A percentile compares a stretch with the other conserved stretches of the same genome.
Evolutionary conservation across 2,797 vertebrate species (phyloP).

Genomic region (Jordanella pulchra): DNA sequence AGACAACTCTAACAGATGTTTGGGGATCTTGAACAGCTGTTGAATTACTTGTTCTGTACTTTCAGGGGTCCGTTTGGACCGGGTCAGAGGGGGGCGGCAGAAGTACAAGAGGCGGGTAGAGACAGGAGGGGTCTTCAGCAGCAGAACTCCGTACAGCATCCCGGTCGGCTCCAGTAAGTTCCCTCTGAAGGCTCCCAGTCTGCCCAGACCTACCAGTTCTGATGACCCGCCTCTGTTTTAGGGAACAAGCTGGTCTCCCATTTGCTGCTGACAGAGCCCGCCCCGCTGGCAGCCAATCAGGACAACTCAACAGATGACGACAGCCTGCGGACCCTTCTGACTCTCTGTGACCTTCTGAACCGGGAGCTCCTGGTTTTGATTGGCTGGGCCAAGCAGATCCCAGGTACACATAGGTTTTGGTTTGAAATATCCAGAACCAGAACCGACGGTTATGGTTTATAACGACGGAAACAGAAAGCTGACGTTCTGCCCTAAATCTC

Average conservation of each 20-base stretch:
- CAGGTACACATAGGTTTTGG: conserved; percentile 62
- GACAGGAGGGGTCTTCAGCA: conserved; percentile 27
- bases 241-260: conserved; percentile 80
- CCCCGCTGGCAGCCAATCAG: conserved; percentile 71
- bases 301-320: conserved; percentile 68
- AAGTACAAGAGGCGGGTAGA: conserved; percentile 78
- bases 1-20: no score
- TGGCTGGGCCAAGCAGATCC: conserved; percentile 81
- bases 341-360: conserved; percentile 82
- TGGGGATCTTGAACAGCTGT: no score
- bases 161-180: conserved; percentile 64
- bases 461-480: no score
- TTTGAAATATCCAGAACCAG: neutral
- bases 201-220: neutral
- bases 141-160: conserved; percentile 39
- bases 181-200: neutral
- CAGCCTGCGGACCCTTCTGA: conserved; percentile 74
- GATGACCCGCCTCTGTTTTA: conserved; percentile 14
- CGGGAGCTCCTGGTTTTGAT: conserved; percentile 80
- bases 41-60: neutral
- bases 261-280: conserved; percentile 73
- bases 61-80: conserved; percentile 80
- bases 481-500: neutral
- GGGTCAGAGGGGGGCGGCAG: conserved; percentile 81
- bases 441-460: no score